Conservation (phyloP, 2,113 vertebrate genomes). For the Urocitellus parryii region DNA sequence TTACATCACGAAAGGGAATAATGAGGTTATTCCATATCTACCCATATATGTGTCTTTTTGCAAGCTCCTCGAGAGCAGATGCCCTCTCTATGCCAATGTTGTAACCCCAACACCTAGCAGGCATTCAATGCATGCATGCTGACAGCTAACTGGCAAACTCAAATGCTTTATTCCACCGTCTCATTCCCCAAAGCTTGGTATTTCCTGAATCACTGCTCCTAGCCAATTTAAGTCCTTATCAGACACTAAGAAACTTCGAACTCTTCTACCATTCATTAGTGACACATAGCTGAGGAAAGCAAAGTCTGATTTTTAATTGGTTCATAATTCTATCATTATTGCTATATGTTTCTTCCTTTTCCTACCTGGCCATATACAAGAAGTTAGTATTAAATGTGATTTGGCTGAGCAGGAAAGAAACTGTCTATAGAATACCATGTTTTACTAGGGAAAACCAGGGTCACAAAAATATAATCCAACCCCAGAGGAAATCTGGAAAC, state of each 20-base stretch:
- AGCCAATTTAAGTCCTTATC: not conserved
- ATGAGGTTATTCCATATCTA: not conserved
- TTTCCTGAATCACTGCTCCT: not conserved
- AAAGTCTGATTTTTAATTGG: not conserved
- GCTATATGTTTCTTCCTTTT: not conserved
- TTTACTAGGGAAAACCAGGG: not conserved
- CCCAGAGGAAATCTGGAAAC: not conserved
- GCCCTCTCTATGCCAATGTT: not conserved
- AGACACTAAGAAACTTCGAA: constrained; percentile 4
- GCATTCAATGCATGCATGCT: not conserved
- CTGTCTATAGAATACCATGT: not conserved
- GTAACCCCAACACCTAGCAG: not conserved
- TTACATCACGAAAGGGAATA: not conserved
- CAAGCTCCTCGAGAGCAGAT: not conserved
- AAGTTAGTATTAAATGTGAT: not conserved
- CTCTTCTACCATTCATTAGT: not conserved
- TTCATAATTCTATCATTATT: not conserved
- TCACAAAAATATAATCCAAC: not conserved
- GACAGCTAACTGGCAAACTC: not conserved
- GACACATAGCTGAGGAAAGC: not conserved
- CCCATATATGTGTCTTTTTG: not conserved
- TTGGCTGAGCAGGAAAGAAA: constrained; percentile 5
- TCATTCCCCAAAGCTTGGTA: not conserved
- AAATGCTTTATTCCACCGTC: not conserved
- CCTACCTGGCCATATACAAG: not conserved